A percentile compares a stretch with the other conserved stretches of the same genome.
These are phyloP conservation scores for Drosophila melanica DNA, from an alignment of 1,140 invertebrate genomes.

Conservation along the genomic window DNA sequence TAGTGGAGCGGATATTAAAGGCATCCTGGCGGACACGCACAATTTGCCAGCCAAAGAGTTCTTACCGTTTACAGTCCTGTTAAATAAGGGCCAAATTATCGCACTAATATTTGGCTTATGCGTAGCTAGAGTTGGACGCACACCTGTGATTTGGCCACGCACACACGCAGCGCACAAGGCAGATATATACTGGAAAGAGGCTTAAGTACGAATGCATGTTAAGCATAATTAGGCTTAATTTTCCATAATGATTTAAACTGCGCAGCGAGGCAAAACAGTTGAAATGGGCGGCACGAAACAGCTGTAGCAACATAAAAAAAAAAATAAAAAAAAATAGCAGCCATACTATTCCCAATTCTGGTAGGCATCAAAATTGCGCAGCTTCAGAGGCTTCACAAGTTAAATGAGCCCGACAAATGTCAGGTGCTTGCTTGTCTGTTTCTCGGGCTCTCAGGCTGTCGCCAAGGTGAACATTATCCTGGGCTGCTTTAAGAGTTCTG, in stretches of 20 bases:
- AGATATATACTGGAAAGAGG: conserved; percentile 11
- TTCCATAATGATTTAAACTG: conserved; percentile 77
- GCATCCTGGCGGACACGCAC: conserved; percentile 9
- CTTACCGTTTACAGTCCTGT: conserved; percentile 8
- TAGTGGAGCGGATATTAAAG: conserved; percentile 35
- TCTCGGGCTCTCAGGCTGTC: conserved; percentile 2
- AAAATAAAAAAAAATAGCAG: too few species aligned
- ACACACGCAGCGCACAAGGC: background rate
- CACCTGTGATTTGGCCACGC: conserved; percentile 26
- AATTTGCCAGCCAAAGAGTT: conserved; percentile 4
- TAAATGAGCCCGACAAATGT: conserved; percentile 65
- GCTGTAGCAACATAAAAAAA: background rate
- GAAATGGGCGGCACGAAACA: conserved; percentile 48
- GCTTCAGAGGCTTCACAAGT: conserved; percentile 31
- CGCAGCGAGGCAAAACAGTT: conserved; percentile 64
- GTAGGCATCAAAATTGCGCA: conserved; percentile 48
- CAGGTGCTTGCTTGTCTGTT: conserved; percentile 47
- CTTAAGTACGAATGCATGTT: conserved; percentile 76
- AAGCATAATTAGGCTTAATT: conserved; percentile 76
- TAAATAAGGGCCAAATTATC: conserved; percentile 44
- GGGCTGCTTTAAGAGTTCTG: conserved; percentile 56
- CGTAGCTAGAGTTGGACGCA: conserved; percentile 4
- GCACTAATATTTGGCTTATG: conserved; percentile 31
- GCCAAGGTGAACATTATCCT: conserved; percentile 50
- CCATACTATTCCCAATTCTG: conserved; percentile 1